phyloP scores from a whole-genome alignment of 1,140 invertebrate species.

The Phenacoccus solenopsis region DNA sequence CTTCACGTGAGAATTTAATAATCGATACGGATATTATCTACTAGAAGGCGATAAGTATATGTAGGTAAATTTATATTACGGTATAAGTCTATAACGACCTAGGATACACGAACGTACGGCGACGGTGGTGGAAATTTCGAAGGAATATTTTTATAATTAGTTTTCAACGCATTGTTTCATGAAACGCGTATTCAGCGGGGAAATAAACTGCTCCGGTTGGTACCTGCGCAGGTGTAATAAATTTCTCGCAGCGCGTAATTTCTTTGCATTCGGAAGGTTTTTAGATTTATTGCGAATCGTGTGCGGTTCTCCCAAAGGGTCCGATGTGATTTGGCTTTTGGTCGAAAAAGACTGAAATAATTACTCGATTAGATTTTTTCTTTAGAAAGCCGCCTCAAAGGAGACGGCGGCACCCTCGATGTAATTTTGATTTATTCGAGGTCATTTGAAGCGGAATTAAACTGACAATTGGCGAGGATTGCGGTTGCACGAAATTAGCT shows the following conservation, averaged over 20 bases:
- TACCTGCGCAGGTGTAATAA: background rate
- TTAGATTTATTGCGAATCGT: background rate
- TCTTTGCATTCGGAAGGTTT: background rate
- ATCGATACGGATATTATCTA: background rate
- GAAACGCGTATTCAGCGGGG: background rate
- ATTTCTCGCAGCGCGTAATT: background rate
- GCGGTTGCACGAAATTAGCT: background rate
- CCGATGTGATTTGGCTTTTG: too few relatives aligned
- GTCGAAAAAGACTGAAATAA: background rate
- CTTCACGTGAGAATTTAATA: background rate
- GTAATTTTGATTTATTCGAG: background rate
- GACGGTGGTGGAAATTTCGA: background rate
- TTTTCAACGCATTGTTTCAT: background rate
- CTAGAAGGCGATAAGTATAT: too few relatives aligned
- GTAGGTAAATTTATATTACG: too few relatives aligned
- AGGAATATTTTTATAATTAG: too few relatives aligned
- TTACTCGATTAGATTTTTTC: background rate
- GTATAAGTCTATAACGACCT: too few relatives aligned
- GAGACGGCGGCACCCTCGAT: background rate
- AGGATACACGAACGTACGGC: too few relatives aligned
- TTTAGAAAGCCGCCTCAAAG: background rate
- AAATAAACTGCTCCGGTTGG: background rate
- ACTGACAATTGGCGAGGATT: background rate
- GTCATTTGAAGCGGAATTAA: background rate
- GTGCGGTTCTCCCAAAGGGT: too few relatives aligned